These are phyloP conservation scores for Lasioglossum malachurum DNA, from an alignment of 2,888 invertebrate species.

Conservation along the genomic window DNA sequence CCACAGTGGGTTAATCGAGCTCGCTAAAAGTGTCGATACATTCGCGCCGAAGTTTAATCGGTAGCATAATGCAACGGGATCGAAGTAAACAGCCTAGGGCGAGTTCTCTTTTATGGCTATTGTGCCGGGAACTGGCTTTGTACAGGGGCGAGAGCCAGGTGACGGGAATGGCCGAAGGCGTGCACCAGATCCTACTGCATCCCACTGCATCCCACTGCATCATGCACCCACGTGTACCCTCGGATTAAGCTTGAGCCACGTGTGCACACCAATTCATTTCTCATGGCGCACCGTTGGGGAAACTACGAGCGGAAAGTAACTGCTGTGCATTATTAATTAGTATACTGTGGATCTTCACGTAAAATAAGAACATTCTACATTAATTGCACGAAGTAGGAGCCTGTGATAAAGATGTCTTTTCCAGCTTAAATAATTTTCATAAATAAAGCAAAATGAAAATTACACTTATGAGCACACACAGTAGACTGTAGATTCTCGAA, in stretches of 20 bases:
- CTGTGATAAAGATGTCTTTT: no score
- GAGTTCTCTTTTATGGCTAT: conserved; percentile 24
- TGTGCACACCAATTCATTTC: neutral
- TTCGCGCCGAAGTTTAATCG: neutral
- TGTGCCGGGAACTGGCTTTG: neutral
- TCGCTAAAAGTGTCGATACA: no score
- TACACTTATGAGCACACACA: no score
- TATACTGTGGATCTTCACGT: no score
- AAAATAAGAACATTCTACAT: no score
- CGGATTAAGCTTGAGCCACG: neutral
- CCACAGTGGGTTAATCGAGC: no score
- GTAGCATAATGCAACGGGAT: neutral
- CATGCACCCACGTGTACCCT: neutral
- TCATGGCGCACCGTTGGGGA: neutral
- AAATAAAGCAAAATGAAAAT: no score
- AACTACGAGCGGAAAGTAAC: neutral
- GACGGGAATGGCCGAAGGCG: conserved; percentile 9
- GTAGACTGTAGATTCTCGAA: no score
- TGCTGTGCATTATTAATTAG: neutral
- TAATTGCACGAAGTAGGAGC: no score
- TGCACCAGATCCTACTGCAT: neutral
- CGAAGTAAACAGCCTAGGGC: neutral
- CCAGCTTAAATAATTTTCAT: no score
- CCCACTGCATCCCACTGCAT: neutral
- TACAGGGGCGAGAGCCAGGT: conserved; percentile 13